Evolutionary conservation across 1,140 invertebrate species (phyloP).

Genomic region (Papilio glaucus): DNA sequence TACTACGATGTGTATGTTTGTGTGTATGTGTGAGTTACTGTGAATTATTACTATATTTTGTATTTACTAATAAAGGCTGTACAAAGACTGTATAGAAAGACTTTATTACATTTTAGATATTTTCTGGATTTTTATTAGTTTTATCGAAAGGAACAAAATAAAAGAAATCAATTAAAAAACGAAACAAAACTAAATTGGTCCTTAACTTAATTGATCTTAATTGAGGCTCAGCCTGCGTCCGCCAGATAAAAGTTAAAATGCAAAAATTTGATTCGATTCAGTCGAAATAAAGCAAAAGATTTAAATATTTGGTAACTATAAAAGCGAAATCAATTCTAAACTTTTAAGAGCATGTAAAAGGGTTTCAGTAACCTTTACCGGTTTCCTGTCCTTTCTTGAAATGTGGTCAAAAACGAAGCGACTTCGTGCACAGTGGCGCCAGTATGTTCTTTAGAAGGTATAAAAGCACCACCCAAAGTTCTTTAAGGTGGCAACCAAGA

Average conservation of each 20-base stretch:
- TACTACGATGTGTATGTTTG: too few relatives aligned
- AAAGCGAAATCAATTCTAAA: constrained; percentile 9
- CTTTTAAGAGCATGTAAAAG: constrained; percentile 12
- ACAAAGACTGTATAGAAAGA: too few relatives aligned
- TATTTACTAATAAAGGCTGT: too few relatives aligned
- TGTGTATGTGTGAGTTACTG: too few relatives aligned
- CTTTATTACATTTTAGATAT: too few relatives aligned
- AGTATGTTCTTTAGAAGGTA: not conserved
- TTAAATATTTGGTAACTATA: constrained; percentile 13
- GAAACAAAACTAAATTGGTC: constrained; percentile 24
- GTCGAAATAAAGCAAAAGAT: constrained; percentile 9
- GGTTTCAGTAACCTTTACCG: constrained; percentile 7
- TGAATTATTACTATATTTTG: too few relatives aligned
- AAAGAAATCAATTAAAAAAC: constrained; percentile 1
- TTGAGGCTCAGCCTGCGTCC: constrained; percentile 15
- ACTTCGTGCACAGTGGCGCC: not conserved
- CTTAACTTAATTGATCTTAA: constrained; percentile 38
- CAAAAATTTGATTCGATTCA: constrained; percentile 14
- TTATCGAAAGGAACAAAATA: constrained; percentile 1
- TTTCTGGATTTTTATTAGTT: not conserved
- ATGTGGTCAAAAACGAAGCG: not conserved
- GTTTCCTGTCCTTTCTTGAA: not conserved
- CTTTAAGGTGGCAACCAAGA: too few relatives aligned
- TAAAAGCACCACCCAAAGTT: too few relatives aligned
- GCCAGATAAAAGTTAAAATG: constrained; percentile 22